Conservation (phyloP, 2,113 vertebrate species). For the Aphyosemion australe region DNA sequence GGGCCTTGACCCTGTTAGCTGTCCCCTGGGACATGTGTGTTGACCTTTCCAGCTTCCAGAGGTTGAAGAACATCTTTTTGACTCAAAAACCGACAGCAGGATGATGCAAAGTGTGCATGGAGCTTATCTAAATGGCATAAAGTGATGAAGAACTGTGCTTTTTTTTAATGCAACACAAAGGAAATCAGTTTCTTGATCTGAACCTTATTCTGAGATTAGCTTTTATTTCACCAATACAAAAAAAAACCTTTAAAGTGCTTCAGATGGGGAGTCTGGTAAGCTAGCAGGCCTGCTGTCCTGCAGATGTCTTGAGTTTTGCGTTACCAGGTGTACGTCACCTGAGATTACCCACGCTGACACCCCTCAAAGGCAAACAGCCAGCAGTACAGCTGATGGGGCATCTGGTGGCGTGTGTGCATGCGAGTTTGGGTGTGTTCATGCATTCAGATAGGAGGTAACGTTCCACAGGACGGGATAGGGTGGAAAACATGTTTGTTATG, state of each 20-base stretch:
- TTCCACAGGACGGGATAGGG: conserved; percentile 39
- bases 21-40: conserved; percentile 66
- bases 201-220: not conserved
- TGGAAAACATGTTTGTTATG: conserved; percentile 21
- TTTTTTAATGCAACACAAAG: not conserved
- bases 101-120: conserved; percentile 53
- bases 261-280: conserved; percentile 48
- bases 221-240: too few species aligned
- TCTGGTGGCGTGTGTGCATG: conserved; percentile 64
- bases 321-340: conserved; percentile 79
- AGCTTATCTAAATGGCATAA: conserved; percentile 11
- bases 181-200: not conserved
- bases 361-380: conserved; percentile 71
- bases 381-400: conserved; percentile 75
- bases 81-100: conserved; percentile 40
- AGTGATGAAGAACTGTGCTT: not conserved
- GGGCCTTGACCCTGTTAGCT: conserved; percentile 72
- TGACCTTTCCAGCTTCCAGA: conserved; percentile 67
- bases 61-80: conserved; percentile 62
- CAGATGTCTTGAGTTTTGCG: conserved; percentile 72
- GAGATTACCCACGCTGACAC: conserved; percentile 76
- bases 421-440: conserved; percentile 51
- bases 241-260: not conserved
- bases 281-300: conserved; percentile 71
- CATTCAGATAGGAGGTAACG: conserved; percentile 42